These are phyloP conservation scores for Drosophila sordidula DNA, from an alignment of 2,888 invertebrate species.

Conservation along the genomic window DNA sequence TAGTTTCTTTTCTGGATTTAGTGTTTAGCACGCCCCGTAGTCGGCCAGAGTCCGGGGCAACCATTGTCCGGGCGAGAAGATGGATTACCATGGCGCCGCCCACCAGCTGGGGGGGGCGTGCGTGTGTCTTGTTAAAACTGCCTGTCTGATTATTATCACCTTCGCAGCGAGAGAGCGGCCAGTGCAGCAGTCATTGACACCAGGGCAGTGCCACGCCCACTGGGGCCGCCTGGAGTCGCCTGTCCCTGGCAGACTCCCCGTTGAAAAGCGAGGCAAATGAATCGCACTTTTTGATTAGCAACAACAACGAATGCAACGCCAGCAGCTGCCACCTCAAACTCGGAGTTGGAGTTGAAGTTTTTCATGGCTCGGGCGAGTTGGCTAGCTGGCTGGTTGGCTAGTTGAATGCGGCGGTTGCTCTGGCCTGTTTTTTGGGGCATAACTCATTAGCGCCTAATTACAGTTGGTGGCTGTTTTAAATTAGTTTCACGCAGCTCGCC, in stretches of 20 bases:
- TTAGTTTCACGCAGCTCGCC: slow-evolving; percentile 46
- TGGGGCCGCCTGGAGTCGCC: neutral
- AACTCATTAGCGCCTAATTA: slow-evolving; percentile 71
- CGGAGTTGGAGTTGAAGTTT: slow-evolving; percentile 9
- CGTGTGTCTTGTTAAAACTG: slow-evolving; percentile 75
- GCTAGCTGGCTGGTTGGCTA: no score
- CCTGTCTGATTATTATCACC: slow-evolving; percentile 78
- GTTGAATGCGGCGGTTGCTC: slow-evolving; percentile 21
- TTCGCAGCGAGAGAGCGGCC: slow-evolving; percentile 29
- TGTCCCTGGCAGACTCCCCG: slow-evolving; percentile 29
- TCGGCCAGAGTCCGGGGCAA: slow-evolving; percentile 57
- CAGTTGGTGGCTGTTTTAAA: slow-evolving; percentile 57
- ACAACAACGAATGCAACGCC: slow-evolving; percentile 19
- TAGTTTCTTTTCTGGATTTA: slow-evolving; percentile 70
- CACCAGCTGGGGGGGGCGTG: slow-evolving; percentile 5
- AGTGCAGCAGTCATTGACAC: slow-evolving; percentile 72
- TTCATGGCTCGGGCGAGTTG: neutral
- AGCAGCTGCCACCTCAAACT: slow-evolving; percentile 1
- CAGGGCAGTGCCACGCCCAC: slow-evolving; percentile 42
- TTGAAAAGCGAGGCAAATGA: slow-evolving; percentile 62
- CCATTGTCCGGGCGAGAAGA: slow-evolving; percentile 72
- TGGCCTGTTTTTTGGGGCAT: slow-evolving; percentile 34
- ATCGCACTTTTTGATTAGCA: slow-evolving; percentile 77
- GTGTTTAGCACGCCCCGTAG: slow-evolving; percentile 44
- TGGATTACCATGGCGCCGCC: slow-evolving; percentile 66